Conservation (phyloP, 2,113 vertebrate species). For the Silurus asotus region DNA sequence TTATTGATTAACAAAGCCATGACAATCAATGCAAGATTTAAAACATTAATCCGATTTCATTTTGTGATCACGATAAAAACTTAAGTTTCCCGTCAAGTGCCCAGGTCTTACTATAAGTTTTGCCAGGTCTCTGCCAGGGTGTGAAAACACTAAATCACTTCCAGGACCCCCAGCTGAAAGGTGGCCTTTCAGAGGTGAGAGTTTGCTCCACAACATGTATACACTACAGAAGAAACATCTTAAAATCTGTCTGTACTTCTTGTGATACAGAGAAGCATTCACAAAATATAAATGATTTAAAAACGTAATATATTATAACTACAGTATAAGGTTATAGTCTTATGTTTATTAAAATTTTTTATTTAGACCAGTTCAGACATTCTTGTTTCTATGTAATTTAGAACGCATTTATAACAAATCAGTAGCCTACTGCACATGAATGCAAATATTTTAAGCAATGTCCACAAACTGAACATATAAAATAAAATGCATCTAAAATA, state of each 20-base stretch:
- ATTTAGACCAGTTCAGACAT: too few species aligned
- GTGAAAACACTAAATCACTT: conserved; percentile 30
- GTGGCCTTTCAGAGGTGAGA: conserved; percentile 13
- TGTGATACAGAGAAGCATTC: not conserved
- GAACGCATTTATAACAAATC: not conserved
- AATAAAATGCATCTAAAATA: not conserved
- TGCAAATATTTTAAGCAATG: too few species aligned
- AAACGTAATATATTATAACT: not conserved
- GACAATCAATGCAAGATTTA: conserved; percentile 15
- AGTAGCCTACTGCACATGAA: not conserved
- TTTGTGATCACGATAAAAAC: conserved; percentile 19
- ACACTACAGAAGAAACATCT: not conserved
- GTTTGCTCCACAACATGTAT: not conserved
- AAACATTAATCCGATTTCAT: not conserved
- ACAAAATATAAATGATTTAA: not conserved
- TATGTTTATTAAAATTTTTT: not conserved
- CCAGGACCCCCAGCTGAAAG: not conserved
- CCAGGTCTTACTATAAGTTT: not conserved
- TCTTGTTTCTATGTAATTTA: not conserved
- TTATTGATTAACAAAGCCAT: conserved; percentile 29
- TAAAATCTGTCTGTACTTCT: not conserved
- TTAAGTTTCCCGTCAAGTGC: not conserved
- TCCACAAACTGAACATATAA: not conserved
- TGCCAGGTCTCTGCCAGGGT: conserved; percentile 14
- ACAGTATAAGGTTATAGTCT: too few species aligned